Conservation (phyloP, 2,888 invertebrate species). For the Gari tellinella region DNA sequence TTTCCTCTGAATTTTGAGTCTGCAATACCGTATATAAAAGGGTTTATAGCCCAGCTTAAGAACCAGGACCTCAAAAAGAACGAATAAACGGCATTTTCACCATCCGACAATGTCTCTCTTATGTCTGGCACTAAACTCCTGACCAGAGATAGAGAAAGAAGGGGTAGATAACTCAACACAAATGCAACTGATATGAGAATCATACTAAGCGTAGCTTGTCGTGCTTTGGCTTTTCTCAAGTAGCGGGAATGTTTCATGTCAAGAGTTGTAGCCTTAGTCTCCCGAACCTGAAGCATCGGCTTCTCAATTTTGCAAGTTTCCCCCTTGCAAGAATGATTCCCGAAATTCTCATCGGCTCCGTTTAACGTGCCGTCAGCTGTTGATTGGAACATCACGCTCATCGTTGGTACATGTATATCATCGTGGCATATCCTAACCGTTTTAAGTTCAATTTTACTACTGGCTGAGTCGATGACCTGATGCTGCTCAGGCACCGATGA, state of each 20-base stretch:
- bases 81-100: slow-evolving; percentile 48
- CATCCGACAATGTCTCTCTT: slow-evolving; percentile 48
- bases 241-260: slow-evolving; percentile 19
- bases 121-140: slow-evolving; percentile 42
- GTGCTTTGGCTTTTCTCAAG: slow-evolving; percentile 40
- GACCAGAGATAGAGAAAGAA: slow-evolving; percentile 51
- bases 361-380: slow-evolving; percentile 8
- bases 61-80: slow-evolving; percentile 67
- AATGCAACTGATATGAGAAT: slow-evolving; percentile 64
- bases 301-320: slow-evolving; percentile 14
- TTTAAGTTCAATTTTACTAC: no score
- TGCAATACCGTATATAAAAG: no score
- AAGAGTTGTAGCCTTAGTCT: no score
- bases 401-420: no score
- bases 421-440: no score
- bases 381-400: no score
- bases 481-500: slow-evolving; percentile 43
- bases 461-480: background rate
- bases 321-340: slow-evolving; percentile 20
- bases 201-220: slow-evolving; percentile 65
- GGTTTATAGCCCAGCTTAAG: slow-evolving; percentile 68
- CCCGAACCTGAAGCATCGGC: background rate
- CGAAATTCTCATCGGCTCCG: slow-evolving; percentile 22
- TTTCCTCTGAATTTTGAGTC: no score
- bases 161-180: slow-evolving; percentile 63